Base-by-base conservation (phyloP, 2,888 invertebrate species). In the Leptopterna dolabrata region DNA sequence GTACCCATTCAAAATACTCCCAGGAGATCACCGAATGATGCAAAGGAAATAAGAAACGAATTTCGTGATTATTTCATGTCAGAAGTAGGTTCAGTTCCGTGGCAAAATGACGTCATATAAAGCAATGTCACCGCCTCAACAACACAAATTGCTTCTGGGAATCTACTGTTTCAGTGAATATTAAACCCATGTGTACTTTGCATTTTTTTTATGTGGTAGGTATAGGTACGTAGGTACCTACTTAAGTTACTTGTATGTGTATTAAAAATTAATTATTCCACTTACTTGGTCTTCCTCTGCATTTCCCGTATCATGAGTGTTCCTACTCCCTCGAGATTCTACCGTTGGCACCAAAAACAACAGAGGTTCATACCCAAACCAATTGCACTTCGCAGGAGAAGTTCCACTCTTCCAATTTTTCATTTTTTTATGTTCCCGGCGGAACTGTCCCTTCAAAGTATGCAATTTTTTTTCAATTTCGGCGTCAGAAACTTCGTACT, bases 11-110 rank as follows among this genome's bases (percentile, higher is more conserved):
- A 76, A 24, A 9, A 36, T 76, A 76, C 27, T 76, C 76, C 76
- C 6, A 76, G 76, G 27, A 76, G 81, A 81, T 14, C 81, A 81
- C 51, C 81, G 9, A 45, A 14, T 27, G 81, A 81, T 51, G 81
- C 47, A 47, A 45, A 81, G 27, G 47, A 76, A 76, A 76, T 76
- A 9, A 2, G 43, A 81, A 47, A 6, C 47, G 51, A 81, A 81
- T 81, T 81, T 81, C 45, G 81, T 47, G 81, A 81, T 81, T 16
- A 81, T 11, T 81, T 81, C 13, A 27, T 81, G 29, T 81, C 81
- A 3, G 4, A 6, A 6, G 19, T 9, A 47, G 81, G 51, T 19
- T 45, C 81, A 81, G 80, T 80, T 19, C 80, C 71, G 11, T 71
- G 71, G 71, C 71, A 71, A 71, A 71, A 71, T 24, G 71, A 71